phyloP scores from a whole-genome alignment of 1,140 invertebrate species.

The Apis mellifera region DNA sequence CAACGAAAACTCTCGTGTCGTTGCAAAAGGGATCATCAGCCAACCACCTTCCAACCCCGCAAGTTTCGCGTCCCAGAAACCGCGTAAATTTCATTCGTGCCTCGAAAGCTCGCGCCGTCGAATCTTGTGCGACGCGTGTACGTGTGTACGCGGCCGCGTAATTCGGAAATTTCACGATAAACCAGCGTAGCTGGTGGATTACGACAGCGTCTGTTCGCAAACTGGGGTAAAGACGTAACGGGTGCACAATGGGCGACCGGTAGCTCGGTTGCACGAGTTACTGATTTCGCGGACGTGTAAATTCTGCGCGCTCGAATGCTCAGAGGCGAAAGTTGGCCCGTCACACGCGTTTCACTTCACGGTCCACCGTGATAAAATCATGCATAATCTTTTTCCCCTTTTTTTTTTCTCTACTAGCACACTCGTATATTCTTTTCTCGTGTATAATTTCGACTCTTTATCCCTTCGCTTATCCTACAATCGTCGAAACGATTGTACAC shows the following conservation, averaged over 20 bases:
- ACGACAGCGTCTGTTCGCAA: constrained; percentile 23
- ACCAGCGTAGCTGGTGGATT: constrained; percentile 13
- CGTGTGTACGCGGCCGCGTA: constrained; percentile 8
- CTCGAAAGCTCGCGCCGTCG: background rate
- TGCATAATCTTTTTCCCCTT: constrained; percentile 38
- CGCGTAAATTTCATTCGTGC: constrained; percentile 17
- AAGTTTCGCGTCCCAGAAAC: background rate
- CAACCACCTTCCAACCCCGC: background rate
- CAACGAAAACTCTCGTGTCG: background rate
- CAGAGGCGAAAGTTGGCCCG: constrained; percentile 38
- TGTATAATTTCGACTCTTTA: constrained; percentile 16
- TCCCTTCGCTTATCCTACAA: constrained; percentile 21
- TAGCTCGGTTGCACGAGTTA: constrained; percentile 26
- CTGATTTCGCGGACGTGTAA: constrained; percentile 55
- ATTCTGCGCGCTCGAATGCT: constrained; percentile 23
- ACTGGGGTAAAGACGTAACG: constrained; percentile 36
- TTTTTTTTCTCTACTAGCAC: constrained; percentile 37
- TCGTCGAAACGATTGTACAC: background rate
- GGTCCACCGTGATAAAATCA: constrained; percentile 57
- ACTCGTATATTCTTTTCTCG: background rate
- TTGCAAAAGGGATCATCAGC: background rate
- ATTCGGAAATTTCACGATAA: constrained; percentile 41
- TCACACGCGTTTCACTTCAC: constrained; percentile 67
- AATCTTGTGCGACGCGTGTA: background rate
- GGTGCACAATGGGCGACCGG: background rate